These are phyloP conservation scores for Heliconius eleuchia DNA, from an alignment of 1,140 invertebrate species.

Conservation along the genomic window DNA sequence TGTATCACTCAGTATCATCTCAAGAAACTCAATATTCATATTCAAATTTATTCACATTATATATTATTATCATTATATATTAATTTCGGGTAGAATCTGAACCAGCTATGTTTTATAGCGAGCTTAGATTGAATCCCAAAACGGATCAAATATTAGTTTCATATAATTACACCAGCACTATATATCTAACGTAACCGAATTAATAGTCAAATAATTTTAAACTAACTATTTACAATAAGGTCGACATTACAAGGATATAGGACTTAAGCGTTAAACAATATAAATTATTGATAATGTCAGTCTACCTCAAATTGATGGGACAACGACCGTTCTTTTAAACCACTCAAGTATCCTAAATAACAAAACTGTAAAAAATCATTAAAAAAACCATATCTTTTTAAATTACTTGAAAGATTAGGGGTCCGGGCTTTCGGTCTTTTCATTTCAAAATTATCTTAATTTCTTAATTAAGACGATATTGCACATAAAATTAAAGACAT, in stretches of 20 bases:
- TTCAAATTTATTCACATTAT: no score
- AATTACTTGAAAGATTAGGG: conserved; percentile 6
- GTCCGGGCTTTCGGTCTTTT: not conserved
- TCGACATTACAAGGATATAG: not conserved
- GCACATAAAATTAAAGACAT: conserved; percentile 8
- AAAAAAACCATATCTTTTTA: conserved; percentile 1
- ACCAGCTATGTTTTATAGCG: no score
- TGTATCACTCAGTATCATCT: no score
- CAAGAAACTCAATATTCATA: no score
- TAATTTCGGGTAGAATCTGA: no score
- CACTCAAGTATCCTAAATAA: not conserved
- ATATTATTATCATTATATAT: no score
- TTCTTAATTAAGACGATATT: conserved; percentile 6
- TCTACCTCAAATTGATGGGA: not conserved
- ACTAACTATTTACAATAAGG: not conserved
- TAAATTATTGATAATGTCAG: not conserved
- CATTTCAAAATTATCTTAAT: conserved; percentile 1
- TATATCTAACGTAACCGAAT: no score
- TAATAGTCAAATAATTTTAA: no score
- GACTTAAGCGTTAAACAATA: not conserved
- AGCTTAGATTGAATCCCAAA: no score
- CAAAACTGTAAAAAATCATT: conserved; percentile 6
- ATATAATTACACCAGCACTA: no score
- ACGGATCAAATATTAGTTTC: no score
- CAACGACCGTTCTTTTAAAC: not conserved